phyloP scores from a whole-genome alignment of 2,888 invertebrate genomes.

The Dasysyrphus tricinctus region DNA sequence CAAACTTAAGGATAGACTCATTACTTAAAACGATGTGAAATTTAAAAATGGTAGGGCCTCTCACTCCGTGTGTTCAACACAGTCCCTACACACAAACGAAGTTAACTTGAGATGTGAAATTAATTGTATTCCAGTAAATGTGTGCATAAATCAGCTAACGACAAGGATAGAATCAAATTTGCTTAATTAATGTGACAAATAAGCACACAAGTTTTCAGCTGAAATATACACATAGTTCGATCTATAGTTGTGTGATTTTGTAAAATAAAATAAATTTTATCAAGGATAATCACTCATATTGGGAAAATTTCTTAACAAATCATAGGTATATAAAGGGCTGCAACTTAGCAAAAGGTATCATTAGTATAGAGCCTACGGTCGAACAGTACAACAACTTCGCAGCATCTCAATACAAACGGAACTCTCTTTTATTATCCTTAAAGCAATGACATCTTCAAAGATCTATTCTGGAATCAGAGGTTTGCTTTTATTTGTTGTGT shows the following conservation, averaged over 20 bases:
- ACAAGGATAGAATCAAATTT: slow-evolving; percentile 52
- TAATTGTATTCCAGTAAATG: background rate
- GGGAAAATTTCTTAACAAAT: background rate
- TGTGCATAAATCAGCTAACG: slow-evolving; percentile 52
- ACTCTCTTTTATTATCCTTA: background rate
- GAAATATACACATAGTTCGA: slow-evolving; percentile 19
- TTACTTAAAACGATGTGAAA: no score
- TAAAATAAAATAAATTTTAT: background rate
- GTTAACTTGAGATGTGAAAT: background rate
- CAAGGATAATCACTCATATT: background rate
- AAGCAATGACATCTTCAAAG: slow-evolving; percentile 24
- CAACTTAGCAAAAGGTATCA: background rate
- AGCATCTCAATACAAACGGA: background rate
- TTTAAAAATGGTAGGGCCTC: no score
- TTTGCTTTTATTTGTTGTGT: background rate
- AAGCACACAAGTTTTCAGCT: slow-evolving; percentile 61
- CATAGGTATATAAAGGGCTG: background rate
- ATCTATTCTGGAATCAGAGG: slow-evolving; percentile 2
- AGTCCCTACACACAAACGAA: background rate
- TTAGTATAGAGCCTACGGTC: background rate
- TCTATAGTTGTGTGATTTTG: slow-evolving; percentile 2
- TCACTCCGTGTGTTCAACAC: background rate
- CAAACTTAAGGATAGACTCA: no score
- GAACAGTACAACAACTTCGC: background rate
- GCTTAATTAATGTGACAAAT: slow-evolving; percentile 72